Percentiles rank a stretch among this genome's conserved stretches.
phyloP scores from a whole-genome alignment of 2,113 vertebrate species.

The Neoarius graeffei region DNA sequence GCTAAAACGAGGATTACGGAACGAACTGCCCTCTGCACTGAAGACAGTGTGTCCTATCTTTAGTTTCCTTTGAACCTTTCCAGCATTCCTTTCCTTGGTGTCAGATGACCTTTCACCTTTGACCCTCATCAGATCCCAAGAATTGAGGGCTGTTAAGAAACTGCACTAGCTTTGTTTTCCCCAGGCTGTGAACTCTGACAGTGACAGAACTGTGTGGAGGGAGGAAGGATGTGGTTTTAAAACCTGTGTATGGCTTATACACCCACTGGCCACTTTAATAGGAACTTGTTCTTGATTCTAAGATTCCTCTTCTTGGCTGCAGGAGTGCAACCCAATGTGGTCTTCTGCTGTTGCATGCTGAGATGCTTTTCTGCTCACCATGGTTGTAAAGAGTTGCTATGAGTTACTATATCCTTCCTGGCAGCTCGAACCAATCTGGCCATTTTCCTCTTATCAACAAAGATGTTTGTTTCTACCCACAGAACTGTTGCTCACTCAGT shows the following conservation, averaged over 20 bases:
- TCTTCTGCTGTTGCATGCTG: too few relatives aligned
- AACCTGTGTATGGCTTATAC: neutral
- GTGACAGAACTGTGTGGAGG: neutral
- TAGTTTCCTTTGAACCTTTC: constrained; percentile 10
- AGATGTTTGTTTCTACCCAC: too few relatives aligned
- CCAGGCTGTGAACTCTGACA: neutral
- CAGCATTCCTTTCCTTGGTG: constrained; percentile 14
- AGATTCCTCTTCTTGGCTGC: too few relatives aligned
- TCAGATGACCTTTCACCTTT: constrained; percentile 42
- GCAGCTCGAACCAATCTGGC: too few relatives aligned
- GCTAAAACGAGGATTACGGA: neutral
- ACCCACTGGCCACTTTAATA: too few relatives aligned
- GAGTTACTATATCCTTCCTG: too few relatives aligned
- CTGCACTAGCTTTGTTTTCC: neutral
- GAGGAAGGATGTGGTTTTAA: neutral
- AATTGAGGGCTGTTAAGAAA: neutral
- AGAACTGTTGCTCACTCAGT: too few relatives aligned
- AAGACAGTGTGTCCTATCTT: constrained; percentile 4
- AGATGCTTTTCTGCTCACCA: too few relatives aligned
- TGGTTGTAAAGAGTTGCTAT: too few relatives aligned
- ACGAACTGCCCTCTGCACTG: neutral
- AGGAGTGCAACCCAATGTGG: too few relatives aligned
- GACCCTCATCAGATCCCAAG: constrained; percentile 11
- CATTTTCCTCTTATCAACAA: too few relatives aligned
- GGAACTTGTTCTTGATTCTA: too few relatives aligned